These are phyloP conservation scores for Noctua pronuba DNA, from an alignment of 2,888 invertebrate genomes.

Conservation along the genomic window DNA sequence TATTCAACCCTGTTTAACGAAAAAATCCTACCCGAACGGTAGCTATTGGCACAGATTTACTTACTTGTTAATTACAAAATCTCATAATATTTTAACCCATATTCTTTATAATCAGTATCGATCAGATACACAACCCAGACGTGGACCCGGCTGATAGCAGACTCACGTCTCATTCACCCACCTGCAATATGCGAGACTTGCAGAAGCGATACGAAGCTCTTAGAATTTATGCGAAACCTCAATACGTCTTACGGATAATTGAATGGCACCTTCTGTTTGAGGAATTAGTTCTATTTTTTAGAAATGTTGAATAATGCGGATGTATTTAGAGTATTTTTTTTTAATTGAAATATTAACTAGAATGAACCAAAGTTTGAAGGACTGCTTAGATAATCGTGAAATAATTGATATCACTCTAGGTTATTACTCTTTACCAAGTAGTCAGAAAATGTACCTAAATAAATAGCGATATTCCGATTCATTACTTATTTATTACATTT, in stretches of 20 bases:
- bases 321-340: neutral
- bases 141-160: neutral
- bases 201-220: slow-evolving; percentile 4
- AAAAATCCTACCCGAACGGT: neutral
- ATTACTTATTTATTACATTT: too few species aligned
- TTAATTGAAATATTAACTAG: neutral
- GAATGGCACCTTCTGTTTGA: neutral
- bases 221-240: neutral
- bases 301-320: neutral
- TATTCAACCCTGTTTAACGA: neutral
- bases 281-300: neutral
- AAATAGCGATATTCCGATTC: neutral
- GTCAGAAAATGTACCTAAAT: neutral
- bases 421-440: neutral
- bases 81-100: neutral
- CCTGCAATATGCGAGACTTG: neutral
- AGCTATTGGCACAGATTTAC: neutral
- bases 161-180: neutral
- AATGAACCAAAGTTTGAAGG: too few species aligned
- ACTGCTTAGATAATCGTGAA: too few species aligned
- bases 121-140: slow-evolving; percentile 7
- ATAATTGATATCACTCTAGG: too few species aligned
- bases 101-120: neutral
- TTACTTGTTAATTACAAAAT: too few species aligned
- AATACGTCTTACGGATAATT: neutral